Evolutionary conservation across 2,888 invertebrate species (phyloP).

Genomic region (Brachyptera risi): DNA sequence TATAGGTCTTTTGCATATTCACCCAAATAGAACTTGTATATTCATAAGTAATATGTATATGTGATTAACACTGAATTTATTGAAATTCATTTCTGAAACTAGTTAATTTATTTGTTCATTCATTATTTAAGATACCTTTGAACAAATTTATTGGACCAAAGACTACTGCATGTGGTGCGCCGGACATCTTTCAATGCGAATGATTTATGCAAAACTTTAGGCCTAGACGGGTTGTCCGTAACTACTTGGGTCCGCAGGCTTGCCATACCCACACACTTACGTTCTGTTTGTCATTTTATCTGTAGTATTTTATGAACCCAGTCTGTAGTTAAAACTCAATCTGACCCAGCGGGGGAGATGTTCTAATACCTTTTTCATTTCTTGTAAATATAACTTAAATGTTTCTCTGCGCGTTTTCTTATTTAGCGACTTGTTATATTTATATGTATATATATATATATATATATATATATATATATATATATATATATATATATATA

Average conservation of each 20-base stretch:
- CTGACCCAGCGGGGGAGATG: background rate
- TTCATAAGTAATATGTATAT: too few relatives aligned
- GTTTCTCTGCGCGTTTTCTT: too few relatives aligned
- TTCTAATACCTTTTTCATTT: too few relatives aligned
- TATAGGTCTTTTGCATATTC: too few relatives aligned
- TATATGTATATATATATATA: too few relatives aligned
- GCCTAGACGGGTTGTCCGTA: background rate
- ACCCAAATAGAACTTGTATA: too few relatives aligned
- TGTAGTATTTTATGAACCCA: background rate
- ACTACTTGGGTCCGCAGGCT: background rate
- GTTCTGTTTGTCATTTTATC: background rate
- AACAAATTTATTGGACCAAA: slow-evolving; percentile 26
- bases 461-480: too few relatives aligned
- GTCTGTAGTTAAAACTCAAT: background rate
- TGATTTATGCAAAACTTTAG: slow-evolving; percentile 8
- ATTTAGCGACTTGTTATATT: too few relatives aligned
- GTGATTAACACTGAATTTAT: too few relatives aligned
- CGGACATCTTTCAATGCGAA: background rate
- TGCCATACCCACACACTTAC: too few relatives aligned
- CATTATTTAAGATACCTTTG: slow-evolving; percentile 14
- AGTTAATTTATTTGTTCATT: slow-evolving; percentile 5
- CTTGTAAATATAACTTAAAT: too few relatives aligned
- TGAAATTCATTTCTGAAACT: background rate
- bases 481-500: too few relatives aligned
- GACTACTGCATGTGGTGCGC: background rate